These are phyloP conservation scores for Rallus limicola DNA, from an alignment of 2,113 vertebrate genomes.

Conservation along the genomic window DNA sequence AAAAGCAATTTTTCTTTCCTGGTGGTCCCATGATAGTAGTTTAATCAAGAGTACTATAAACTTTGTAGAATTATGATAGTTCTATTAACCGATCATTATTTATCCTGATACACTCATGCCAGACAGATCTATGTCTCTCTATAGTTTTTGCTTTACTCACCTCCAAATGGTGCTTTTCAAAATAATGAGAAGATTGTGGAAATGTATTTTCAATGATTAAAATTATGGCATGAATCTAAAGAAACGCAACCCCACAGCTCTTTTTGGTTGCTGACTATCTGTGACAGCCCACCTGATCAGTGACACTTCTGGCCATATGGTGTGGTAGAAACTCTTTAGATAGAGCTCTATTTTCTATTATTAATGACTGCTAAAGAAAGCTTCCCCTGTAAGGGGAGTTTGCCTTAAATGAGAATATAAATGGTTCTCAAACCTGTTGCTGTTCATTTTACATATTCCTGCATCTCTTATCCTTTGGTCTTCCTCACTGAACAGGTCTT, in stretches of 20 bases:
- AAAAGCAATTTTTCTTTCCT: neutral
- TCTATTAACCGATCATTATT: slow-evolving; percentile 50
- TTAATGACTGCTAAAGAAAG: neutral
- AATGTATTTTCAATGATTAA: slow-evolving; percentile 40
- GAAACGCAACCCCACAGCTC: neutral
- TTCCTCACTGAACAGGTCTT: neutral
- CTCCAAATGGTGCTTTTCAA: slow-evolving; percentile 17
- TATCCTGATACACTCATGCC: slow-evolving; percentile 1
- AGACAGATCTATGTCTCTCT: neutral
- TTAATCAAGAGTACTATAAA: slow-evolving; percentile 33
- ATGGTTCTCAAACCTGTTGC: neutral
- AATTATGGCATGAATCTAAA: neutral
- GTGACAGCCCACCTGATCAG: neutral
- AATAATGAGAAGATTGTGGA: neutral
- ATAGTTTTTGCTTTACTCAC: slow-evolving; percentile 7
- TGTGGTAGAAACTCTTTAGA: neutral
- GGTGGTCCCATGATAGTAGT: slow-evolving; percentile 15
- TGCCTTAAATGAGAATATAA: neutral
- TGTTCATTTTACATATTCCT: neutral
- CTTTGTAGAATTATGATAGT: slow-evolving; percentile 31
- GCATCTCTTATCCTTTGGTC: neutral
- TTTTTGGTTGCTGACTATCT: neutral
- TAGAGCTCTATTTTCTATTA: neutral
- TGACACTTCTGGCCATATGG: slow-evolving; percentile 3
- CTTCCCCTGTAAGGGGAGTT: neutral